Conservation (phyloP, 1,140 invertebrate species). For the Prorops nasuta region DNA sequence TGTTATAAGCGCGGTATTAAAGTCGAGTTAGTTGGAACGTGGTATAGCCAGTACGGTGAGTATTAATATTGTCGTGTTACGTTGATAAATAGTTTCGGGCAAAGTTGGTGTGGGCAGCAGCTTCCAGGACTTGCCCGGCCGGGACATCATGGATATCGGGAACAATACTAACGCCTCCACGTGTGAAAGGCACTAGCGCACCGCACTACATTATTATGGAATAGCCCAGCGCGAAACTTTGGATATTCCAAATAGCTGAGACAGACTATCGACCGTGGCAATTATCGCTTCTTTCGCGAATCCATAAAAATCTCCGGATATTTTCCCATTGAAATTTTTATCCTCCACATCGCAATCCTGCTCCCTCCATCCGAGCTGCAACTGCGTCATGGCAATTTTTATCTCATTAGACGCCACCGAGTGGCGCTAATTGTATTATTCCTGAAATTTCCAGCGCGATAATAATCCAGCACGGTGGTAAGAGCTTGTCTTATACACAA, state of each 20-base stretch:
- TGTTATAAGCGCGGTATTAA: constrained; percentile 17
- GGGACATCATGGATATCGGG: constrained; percentile 29
- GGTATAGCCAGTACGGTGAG: constrained; percentile 8
- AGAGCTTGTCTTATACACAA: constrained; percentile 27
- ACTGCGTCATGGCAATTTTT: too few relatives aligned
- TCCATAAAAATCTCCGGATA: too few relatives aligned
- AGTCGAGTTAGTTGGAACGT: constrained; percentile 13
- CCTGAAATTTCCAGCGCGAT: constrained; percentile 15
- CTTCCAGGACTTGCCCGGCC: constrained; percentile 16
- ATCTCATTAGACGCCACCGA: too few relatives aligned
- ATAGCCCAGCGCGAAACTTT: constrained; percentile 9
- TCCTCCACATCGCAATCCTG: too few relatives aligned
- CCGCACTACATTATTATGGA: constrained; percentile 12
- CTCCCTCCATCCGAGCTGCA: too few relatives aligned
- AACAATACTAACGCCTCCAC: constrained; percentile 21
- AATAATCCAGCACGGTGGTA: constrained; percentile 13
- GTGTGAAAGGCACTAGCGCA: constrained; percentile 14
- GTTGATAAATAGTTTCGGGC: constrained; percentile 37
- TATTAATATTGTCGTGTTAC: constrained; percentile 33
- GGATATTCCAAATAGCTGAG: constrained; percentile 13
- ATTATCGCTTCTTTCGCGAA: background rate
- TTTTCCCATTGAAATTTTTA: too few relatives aligned
- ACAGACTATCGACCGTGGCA: background rate
- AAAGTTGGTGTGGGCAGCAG: constrained; percentile 28
- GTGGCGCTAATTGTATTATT: constrained; percentile 14